Evolutionary conservation across 2,888 invertebrate species (phyloP).

Genomic region (Tiphia femorata): DNA sequence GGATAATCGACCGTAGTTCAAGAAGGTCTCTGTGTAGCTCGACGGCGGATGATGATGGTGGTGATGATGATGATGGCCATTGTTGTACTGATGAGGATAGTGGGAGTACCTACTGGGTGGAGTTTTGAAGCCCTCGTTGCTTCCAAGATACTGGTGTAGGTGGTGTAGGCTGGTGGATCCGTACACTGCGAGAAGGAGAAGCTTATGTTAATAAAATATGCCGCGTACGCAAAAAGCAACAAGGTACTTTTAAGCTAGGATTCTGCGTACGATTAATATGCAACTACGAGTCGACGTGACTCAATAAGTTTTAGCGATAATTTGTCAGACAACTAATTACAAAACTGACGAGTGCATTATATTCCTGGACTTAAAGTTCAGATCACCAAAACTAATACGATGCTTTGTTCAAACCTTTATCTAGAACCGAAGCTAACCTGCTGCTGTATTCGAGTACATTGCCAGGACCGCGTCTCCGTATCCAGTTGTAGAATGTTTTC

Average conservation of each 20-base stretch:
- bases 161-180: conserved; percentile 61
- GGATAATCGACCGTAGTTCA: conserved; percentile 60
- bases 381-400: no score
- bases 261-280: no score
- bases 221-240: no score
- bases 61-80: conserved; percentile 49
- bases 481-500: conserved; percentile 50
- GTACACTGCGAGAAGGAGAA: conserved; percentile 56
- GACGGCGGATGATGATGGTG: conserved; percentile 51
- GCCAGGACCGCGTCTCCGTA: conserved; percentile 62
- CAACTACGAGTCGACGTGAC: no score
- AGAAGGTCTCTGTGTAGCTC: conserved; percentile 59
- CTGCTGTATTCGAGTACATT: conserved; percentile 60
- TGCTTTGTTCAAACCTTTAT: no score
- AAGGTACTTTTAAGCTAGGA: no score
- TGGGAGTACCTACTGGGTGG: conserved; percentile 57
- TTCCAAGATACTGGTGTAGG: conserved; percentile 62
- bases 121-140: conserved; percentile 60
- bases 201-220: no score
- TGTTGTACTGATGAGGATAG: conserved; percentile 56
- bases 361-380: no score
- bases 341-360: no score
- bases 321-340: no score
- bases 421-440: no score
- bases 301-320: no score